Percentiles rank a stretch among this genome's conserved stretches.
Conservation (phyloP, 1,140 invertebrate species). For the Trichoplusia ni region DNA sequence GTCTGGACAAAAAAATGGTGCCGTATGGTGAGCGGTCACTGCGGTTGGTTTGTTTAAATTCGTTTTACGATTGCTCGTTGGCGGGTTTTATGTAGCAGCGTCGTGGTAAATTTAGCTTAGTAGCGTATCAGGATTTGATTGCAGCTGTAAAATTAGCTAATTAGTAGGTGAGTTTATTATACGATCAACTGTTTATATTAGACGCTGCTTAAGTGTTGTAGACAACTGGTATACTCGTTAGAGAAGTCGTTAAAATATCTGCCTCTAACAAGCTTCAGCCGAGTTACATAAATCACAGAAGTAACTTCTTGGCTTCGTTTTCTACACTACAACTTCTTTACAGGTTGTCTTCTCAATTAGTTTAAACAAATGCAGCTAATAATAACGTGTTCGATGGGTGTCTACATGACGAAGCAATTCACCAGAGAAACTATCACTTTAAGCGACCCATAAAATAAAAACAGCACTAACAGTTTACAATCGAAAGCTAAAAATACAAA, state of each 20-base stretch:
- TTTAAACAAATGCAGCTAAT: not conserved
- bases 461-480: conserved; percentile 43
- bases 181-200: conserved; percentile 7
- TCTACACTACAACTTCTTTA: too few species aligned
- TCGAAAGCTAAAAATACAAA: conserved; percentile 53
- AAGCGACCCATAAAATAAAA: conserved; percentile 26
- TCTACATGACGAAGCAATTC: conserved; percentile 11
- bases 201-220: conserved; percentile 13
- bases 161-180: conserved; percentile 19
- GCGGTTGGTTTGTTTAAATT: conserved; percentile 45
- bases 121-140: conserved; percentile 15
- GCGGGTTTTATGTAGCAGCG: conserved; percentile 9
- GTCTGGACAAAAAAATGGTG: conserved; percentile 44
- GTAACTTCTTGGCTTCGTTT: too few species aligned
- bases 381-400: conserved; percentile 10
- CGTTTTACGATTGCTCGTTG: conserved; percentile 34
- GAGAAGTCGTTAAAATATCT: too few species aligned
- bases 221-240: not conserved
- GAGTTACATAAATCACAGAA: too few species aligned
- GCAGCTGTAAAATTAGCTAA: conserved; percentile 24
- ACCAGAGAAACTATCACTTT: conserved; percentile 19
- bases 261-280: too few species aligned
- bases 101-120: conserved; percentile 22
- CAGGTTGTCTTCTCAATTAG: not conserved
- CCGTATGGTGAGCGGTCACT: conserved; percentile 45